Percentiles rank a stretch among this genome's conserved stretches.
phyloP scores from a whole-genome alignment of 2,888 invertebrate genomes.

The Digitonthophagus gazella region DNA sequence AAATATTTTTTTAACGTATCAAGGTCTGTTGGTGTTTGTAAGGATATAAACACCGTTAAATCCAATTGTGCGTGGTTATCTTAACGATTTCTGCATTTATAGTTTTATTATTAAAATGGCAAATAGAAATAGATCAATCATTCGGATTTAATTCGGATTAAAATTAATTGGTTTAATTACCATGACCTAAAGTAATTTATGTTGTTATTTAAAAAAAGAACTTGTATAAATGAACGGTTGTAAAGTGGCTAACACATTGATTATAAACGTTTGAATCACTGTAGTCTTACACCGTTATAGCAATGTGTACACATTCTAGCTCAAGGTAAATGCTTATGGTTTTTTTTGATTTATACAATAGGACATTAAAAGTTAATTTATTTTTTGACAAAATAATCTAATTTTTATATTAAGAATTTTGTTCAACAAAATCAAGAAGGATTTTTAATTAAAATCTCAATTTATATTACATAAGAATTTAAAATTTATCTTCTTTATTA shows the following conservation, averaged over 20 bases:
- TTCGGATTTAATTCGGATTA: too few relatives aligned
- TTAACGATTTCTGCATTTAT: not conserved
- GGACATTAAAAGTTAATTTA: not conserved
- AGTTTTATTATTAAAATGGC: too few relatives aligned
- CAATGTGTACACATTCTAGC: not conserved
- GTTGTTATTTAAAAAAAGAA: not conserved
- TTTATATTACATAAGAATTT: too few relatives aligned
- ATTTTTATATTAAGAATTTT: too few relatives aligned
- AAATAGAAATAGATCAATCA: too few relatives aligned
- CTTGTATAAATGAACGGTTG: not conserved
- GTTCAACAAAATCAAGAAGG: not conserved
- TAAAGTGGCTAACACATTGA: not conserved
- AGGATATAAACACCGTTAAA: not conserved
- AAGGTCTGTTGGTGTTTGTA: too few relatives aligned
- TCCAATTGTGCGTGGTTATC: not conserved
- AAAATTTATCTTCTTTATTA: too few relatives aligned
- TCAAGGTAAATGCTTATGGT: not conserved
- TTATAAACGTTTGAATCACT: not conserved
- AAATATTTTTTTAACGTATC: not conserved
- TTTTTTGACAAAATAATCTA: too few relatives aligned
- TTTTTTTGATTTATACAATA: too few relatives aligned
- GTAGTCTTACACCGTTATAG: not conserved
- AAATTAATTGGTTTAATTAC: too few relatives aligned
- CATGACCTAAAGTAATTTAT: not conserved
- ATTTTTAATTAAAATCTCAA: not conserved